Base-by-base conservation (phyloP, 2,888 invertebrate species). In the Entomobrya proxima region DNA sequence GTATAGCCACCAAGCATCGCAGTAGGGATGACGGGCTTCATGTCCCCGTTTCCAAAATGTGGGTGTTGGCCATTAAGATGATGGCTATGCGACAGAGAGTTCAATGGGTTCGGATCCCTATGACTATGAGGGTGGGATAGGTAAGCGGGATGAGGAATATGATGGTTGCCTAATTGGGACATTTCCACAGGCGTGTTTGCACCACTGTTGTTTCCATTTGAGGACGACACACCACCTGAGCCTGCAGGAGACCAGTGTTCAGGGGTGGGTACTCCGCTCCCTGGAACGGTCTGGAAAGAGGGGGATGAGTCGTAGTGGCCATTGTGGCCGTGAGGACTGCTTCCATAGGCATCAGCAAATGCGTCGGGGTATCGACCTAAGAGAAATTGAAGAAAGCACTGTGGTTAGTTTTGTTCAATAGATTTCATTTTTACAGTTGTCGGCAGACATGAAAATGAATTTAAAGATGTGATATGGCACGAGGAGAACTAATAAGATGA, bases 221-320 rank as follows among this genome's bases (percentile, higher is more conserved):
- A 44, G 6, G 86, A 82, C 9, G 78, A 32, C 2, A 83, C 82
- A 27, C 82, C 82, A 27, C 79, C 79, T 21, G 88, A 87, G 72
- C 88, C 87, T 11, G 88, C 85, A 32, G 89, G 86, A 52, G 89
- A 89, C 89, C 89, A 90, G 67, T 90, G 90, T 21, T 90, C 92
- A 87, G 91, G 92, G 85, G 91, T 92, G 81, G 92, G 92, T 87
- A 94, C 92, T 91, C 94, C 90, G 52, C 87, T 94, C 90, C 93
- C 94, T 64, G 95, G 95, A 90, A 96, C 96, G 84, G 95, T 95
- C 91, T 96, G 96, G 92, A 95, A 96, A 88, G 95, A 94, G 87
- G 94, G 92, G 76, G 94, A 93, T 91, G 95, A 95, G 91, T 95
- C 95, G 47, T 93, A 92, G 86, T 93, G 92, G 86, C 92, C 93